Conservation (phyloP, 2,113 vertebrate species). For the Eurystomus gularis region DNA sequence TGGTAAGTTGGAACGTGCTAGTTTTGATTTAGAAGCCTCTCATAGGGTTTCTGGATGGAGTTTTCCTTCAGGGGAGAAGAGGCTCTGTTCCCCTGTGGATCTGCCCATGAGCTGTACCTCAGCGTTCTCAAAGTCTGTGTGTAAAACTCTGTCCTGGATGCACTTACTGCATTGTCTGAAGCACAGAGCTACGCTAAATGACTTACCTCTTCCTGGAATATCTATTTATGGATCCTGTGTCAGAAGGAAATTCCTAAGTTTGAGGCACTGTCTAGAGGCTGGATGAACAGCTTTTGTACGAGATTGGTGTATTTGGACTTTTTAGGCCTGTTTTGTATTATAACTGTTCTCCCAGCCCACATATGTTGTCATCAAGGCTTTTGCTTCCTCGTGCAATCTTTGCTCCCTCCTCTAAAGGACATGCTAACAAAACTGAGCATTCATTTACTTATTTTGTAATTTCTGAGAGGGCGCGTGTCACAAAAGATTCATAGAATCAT, state of each 20-base stretch:
- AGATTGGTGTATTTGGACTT: not conserved
- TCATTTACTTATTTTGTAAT: not conserved
- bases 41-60: not conserved
- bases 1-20: conserved; percentile 77
- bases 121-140: not conserved
- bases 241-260: not conserved
- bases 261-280: not conserved
- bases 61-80: not conserved
- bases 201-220: conserved; percentile 3
- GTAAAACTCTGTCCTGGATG: not conserved
- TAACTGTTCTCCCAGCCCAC: not conserved
- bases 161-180: not conserved
- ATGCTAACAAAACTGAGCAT: not conserved
- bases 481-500: too few relatives aligned
- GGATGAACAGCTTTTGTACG: not conserved
- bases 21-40: not conserved
- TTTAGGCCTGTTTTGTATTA: not conserved
- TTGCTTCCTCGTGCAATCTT: not conserved
- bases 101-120: not conserved
- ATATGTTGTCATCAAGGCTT: not conserved
- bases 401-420: not conserved
- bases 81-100: not conserved
- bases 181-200: not conserved
- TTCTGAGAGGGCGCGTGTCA: not conserved
- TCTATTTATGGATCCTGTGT: not conserved